Base-by-base conservation (phyloP, 2,113 vertebrate species). In the Antennarius striatus region DNA sequence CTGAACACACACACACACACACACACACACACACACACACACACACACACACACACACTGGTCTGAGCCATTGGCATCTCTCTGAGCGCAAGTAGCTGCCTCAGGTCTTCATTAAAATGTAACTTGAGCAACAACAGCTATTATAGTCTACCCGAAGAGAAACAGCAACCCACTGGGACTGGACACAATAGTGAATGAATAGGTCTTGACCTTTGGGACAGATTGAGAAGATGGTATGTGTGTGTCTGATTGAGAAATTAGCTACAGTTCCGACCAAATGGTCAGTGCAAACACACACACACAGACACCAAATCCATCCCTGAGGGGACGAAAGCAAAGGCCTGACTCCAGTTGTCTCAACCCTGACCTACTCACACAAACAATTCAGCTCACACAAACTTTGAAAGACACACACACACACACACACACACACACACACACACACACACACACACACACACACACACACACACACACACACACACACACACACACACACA, bases 261-360 rank as follows among this genome's bases (percentile, higher is more conserved):
- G 89, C 88, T 86, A 89, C 88, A 91, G 82, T 90, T 85, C 79
- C 71, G 75, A 86, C 79, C 89, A 91, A 91, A 91, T 90, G 90
- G 87, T 82, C 81, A 88, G 71, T 42, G 56, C 68, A 76, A 56
- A 76, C 81, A 71, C 72, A 76, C 81, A 71, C 72, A 48, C 55
- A 56, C 36, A 66, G 57, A 56, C 61, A 63, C 16, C 30, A 79
- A 86, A 85, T 86, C 83, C 68, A 80, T 79, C 87, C 89, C 90
- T 52, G 76, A 88, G 91, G 89, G 77, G 58, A 83, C 86, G 84
- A 86, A 90, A 88, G 81, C 82, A 88, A 86, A 88, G 88, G 85
- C 87, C 89, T 90, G 84, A 91, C 91, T 90, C 85, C 89, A 90
- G 91, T 92, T 92, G 86, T 91, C 87, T 91, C 87, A 90, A 91